Percentiles rank a stretch among this genome's conserved stretches.
phyloP scores from a whole-genome alignment of 2,888 invertebrate species.

The Diachrysia chrysitis region DNA sequence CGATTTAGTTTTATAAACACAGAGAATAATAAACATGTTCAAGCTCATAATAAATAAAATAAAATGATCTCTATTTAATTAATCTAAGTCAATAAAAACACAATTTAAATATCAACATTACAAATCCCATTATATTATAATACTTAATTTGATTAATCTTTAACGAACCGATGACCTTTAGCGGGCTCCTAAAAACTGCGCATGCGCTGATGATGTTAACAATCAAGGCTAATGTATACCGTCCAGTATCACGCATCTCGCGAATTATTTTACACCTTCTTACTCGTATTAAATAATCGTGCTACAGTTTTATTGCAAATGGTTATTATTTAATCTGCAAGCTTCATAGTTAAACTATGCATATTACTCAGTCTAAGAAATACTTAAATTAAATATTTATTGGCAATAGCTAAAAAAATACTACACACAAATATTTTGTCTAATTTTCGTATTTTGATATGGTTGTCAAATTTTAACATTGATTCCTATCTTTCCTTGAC shows the following conservation, averaged over 20 bases:
- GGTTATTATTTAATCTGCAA: neutral
- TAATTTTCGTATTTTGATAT: too few relatives aligned
- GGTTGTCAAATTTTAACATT: too few relatives aligned
- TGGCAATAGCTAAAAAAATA: too few relatives aligned
- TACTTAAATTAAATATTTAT: too few relatives aligned
- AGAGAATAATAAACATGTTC: too few relatives aligned
- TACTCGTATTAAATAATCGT: constrained; percentile 46
- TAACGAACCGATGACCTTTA: constrained; percentile 45
- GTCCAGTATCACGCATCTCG: constrained; percentile 50
- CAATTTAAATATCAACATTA: neutral
- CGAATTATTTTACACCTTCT: constrained; percentile 36
- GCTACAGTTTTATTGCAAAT: constrained; percentile 7
- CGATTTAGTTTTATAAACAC: too few relatives aligned
- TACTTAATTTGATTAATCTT: constrained; percentile 5
- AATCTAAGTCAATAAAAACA: neutral
- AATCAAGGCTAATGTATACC: constrained; percentile 59
- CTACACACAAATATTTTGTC: too few relatives aligned
- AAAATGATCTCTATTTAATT: too few relatives aligned
- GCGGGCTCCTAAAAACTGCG: constrained; percentile 48
- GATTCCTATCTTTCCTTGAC: too few relatives aligned
- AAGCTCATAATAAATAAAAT: too few relatives aligned
- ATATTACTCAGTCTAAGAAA: too few relatives aligned
- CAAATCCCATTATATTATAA: constrained; percentile 3
- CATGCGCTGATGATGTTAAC: constrained; percentile 55
- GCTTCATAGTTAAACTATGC: neutral